Evolutionary conservation across 2,797 vertebrate genomes (phyloP).

Genomic region (Sebastes nivosus): DNA sequence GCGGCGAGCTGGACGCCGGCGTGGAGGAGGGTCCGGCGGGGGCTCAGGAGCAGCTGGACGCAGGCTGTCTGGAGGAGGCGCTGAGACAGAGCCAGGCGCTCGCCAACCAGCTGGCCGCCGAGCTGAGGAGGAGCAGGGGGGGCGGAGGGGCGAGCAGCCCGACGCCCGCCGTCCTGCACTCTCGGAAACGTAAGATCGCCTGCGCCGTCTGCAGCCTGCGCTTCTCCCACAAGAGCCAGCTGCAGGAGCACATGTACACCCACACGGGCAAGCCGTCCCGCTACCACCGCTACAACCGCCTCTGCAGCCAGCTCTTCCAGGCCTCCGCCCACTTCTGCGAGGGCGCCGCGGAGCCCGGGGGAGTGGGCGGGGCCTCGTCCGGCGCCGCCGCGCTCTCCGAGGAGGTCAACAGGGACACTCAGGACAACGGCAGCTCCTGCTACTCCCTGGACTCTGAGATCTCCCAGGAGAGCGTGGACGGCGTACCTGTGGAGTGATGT

Average conservation of each 20-base stretch:
- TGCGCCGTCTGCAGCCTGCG: slow-evolving; percentile 91
- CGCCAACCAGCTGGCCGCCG: slow-evolving; percentile 79
- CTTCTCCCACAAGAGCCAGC: slow-evolving; percentile 90
- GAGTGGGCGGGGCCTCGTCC: slow-evolving; percentile 31
- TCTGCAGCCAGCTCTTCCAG: slow-evolving; percentile 84
- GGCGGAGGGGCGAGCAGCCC: slow-evolving; percentile 30
- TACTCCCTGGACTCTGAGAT: slow-evolving; percentile 89
- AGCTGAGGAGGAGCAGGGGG: slow-evolving; percentile 72
- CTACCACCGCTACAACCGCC: slow-evolving; percentile 85
- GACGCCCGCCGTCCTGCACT: slow-evolving; percentile 75
- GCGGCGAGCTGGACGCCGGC: slow-evolving; percentile 71
- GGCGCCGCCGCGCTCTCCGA: slow-evolving; percentile 71
- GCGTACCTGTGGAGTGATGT: slow-evolving; percentile 85
- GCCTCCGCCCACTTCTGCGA: slow-evolving; percentile 82
- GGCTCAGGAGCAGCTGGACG: slow-evolving; percentile 72
- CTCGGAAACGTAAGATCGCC: slow-evolving; percentile 91
- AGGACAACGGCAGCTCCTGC: slow-evolving; percentile 90
- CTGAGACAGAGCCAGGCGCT: slow-evolving; percentile 89
- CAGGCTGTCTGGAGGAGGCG: slow-evolving; percentile 84
- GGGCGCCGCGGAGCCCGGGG: slow-evolving; percentile 61
- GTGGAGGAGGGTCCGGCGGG: slow-evolving; percentile 76
- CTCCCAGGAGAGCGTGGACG: slow-evolving; percentile 89
- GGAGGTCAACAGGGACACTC: slow-evolving; percentile 80
- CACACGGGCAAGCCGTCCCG: slow-evolving; percentile 91
- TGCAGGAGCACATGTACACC: slow-evolving; percentile 95